Conservation (phyloP, 2,888 invertebrate species). For the Ichneumon xanthorius region DNA sequence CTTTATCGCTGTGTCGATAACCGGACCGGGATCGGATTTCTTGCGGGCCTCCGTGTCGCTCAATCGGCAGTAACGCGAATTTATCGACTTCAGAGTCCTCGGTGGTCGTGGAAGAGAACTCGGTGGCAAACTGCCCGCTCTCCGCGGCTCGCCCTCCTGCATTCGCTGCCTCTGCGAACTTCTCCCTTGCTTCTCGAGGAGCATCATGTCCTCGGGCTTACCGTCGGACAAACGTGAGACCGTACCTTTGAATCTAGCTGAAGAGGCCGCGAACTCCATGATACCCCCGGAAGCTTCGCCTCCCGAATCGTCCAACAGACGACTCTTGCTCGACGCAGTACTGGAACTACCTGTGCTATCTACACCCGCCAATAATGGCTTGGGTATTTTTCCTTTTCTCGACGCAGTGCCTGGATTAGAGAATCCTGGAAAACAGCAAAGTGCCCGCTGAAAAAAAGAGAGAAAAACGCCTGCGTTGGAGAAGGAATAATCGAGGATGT, state of each 20-base stretch:
- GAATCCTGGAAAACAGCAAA: conserved; percentile 95
- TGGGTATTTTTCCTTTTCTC: conserved; percentile 92
- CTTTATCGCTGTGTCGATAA: conserved; percentile 73
- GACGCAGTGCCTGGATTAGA: conserved; percentile 91
- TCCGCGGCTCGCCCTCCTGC: conserved; percentile 84
- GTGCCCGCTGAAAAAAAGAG: conserved; percentile 91
- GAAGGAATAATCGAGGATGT: conserved; percentile 74
- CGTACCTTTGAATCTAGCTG: conserved; percentile 78
- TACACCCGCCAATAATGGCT: conserved; percentile 90
- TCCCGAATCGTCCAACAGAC: conserved; percentile 82
- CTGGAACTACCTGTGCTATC: conserved; percentile 84
- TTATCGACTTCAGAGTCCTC: conserved; percentile 84
- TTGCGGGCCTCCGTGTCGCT: conserved; percentile 83
- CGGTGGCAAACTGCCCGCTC: conserved; percentile 88
- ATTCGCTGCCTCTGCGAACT: conserved; percentile 91
- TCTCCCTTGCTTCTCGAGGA: conserved; percentile 91
- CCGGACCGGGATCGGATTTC: conserved; percentile 82
- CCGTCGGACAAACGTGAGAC: conserved; percentile 82
- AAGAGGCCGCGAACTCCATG: conserved; percentile 82
- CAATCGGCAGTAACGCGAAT: conserved; percentile 81
- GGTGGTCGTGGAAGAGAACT: conserved; percentile 91
- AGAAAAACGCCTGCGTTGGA: conserved; percentile 85
- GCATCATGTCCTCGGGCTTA: conserved; percentile 90
- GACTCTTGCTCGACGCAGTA: conserved; percentile 83
- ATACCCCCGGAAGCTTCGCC: conserved; percentile 84